phyloP scores from a whole-genome alignment of 2,888 invertebrate species.

The Phlogophora meticulosa region DNA sequence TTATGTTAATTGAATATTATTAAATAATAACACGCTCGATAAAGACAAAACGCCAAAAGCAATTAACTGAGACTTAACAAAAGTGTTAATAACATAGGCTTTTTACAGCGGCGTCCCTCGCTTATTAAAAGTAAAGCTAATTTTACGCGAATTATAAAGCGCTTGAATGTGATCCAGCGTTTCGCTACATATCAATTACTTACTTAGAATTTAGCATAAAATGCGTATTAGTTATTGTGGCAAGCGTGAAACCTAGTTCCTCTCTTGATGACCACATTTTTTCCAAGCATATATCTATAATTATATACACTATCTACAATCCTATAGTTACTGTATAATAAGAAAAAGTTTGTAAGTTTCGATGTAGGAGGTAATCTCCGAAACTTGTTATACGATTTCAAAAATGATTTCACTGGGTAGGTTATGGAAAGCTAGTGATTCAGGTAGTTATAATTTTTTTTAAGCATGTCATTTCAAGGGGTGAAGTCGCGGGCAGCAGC shows the following conservation, averaged over 20 bases:
- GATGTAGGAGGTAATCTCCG: no score
- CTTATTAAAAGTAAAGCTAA: constrained; percentile 58
- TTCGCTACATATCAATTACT: constrained; percentile 67
- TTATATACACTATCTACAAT: no score
- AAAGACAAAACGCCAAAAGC: constrained; percentile 41
- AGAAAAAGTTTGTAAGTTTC: no score
- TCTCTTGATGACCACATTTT: constrained; percentile 14
- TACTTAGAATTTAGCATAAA: constrained; percentile 67
- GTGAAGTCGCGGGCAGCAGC: no score
- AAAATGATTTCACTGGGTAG: no score
- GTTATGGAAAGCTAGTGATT: no score
- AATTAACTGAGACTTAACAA: constrained; percentile 44
- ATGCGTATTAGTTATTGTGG: constrained; percentile 65
- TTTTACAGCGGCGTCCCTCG: constrained; percentile 14
- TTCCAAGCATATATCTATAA: not conserved
- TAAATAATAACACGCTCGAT: constrained; percentile 52
- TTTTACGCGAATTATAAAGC: constrained; percentile 72
- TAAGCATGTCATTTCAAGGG: no score
- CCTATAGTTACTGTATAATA: no score
- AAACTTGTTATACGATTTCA: no score
- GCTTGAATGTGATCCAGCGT: constrained; percentile 54
- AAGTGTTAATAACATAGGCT: constrained; percentile 42
- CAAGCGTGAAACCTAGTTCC: constrained; percentile 14
- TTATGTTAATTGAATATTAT: constrained; percentile 40
- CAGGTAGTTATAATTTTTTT: no score